Evolutionary conservation across 1,140 invertebrate species (phyloP).

Genomic region (Centruroides sculpturatus): DNA sequence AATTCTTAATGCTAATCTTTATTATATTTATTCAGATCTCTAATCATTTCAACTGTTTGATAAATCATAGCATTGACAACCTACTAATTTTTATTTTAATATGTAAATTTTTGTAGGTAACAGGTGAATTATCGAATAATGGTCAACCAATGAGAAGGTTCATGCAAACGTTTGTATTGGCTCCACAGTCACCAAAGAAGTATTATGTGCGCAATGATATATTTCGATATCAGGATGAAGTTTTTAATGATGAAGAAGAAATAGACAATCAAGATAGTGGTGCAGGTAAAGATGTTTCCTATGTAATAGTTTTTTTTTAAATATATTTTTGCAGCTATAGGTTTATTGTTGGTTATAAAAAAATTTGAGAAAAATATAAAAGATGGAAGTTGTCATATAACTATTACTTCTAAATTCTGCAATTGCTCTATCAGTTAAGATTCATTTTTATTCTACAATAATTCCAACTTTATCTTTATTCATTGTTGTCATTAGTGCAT

Average conservation of each 20-base stretch:
- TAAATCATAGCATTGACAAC: too few species aligned
- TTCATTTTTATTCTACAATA: too few species aligned
- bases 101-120: slow-evolving; percentile 43
- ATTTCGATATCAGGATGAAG: slow-evolving; percentile 88
- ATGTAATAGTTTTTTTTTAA: neutral
- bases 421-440: too few species aligned
- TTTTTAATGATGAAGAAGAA: slow-evolving; percentile 60
- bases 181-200: slow-evolving; percentile 84
- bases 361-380: too few species aligned
- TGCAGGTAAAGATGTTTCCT: slow-evolving; percentile 10
- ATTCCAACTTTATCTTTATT: too few species aligned
- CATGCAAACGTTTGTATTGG: slow-evolving; percentile 93
- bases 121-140: slow-evolving; percentile 85
- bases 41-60: too few species aligned
- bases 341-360: neutral
- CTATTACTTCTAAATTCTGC: too few species aligned
- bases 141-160: slow-evolving; percentile 91
- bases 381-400: too few species aligned
- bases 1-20: too few species aligned
- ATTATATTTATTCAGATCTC: too few species aligned
- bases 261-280: slow-evolving; percentile 40
- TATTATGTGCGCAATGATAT: slow-evolving; percentile 98
- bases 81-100: too few species aligned
- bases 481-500: too few species aligned
- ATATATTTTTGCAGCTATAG: slow-evolving; percentile 3